Base-by-base conservation (phyloP, 2,888 invertebrate genomes). In the Drosophila rubida region DNA sequence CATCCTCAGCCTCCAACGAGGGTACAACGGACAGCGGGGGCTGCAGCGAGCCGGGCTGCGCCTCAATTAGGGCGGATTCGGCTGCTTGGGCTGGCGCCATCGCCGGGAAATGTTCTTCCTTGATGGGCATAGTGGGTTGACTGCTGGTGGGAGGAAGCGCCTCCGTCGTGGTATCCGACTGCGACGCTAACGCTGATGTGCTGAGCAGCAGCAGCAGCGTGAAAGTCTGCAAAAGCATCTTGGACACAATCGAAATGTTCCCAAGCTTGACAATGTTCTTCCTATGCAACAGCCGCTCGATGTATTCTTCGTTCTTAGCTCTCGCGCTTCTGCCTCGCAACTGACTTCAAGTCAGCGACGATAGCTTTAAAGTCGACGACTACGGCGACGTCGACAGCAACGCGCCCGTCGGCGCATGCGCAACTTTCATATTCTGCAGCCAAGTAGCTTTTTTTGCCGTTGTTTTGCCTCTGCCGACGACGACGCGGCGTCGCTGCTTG, bases 341-440 rank as follows among this genome's bases (percentile, higher is more conserved):
- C 90, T 89, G 89, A 69, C 71, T 68, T 49, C 22, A 58, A 41
- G 32, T 60, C 39, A 59, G 41, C 68, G 59, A 50, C 64, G 58
- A 51, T 46, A 61, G 87, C 59, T 66, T 57, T 72, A 66, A 81
- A 54, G 51, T 70, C 49, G 55, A 60, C 58, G 67, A 61, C 49
- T 51, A 60, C 58, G 67, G 59, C 51, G 50, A 30, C 57, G 39
- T 63, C 19, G 19, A 19, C 19, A 3, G 1, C 19, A 19, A 19
- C 19, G 19, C 19, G 19, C 19, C 3, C 19, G 19, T 19, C 58
- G 11, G 23, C 76, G 83, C 86, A 82, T 72, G 86, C 88, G 83
- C 83, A 79, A 80, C 86, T 87, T 85, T 86, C 82, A 75, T 80
- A 86, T 84, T 86, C 75, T 72, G 78, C 82, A 25, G 46, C 69